These are phyloP conservation scores for Leptobrachium ailaonicum DNA, from an alignment of 2,113 vertebrate genomes.

Conservation along the genomic window DNA sequence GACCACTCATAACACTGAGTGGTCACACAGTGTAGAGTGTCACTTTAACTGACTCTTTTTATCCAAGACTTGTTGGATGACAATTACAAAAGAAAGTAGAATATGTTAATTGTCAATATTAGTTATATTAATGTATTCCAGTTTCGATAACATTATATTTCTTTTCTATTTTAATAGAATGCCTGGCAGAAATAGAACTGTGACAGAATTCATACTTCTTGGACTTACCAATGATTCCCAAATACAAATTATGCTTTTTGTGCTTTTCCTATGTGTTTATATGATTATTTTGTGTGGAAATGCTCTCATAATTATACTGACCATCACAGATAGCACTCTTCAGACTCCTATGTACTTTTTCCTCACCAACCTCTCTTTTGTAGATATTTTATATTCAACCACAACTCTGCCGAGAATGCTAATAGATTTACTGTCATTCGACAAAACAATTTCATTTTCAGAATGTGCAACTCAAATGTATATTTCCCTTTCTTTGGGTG, in stretches of 20 bases:
- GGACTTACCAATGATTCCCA: not conserved
- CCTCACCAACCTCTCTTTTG: conserved; percentile 10
- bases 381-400: conserved; percentile 56
- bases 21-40: too few species aligned
- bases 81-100: too few species aligned
- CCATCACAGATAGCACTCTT: not conserved
- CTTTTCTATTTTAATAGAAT: not conserved
- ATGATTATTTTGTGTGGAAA: conserved; percentile 14
- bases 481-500: conserved; percentile 51
- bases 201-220: conserved; percentile 6
- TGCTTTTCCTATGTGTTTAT: not conserved
- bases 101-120: too few species aligned
- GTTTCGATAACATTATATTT: not conserved
- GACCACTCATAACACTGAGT: too few species aligned
- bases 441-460: conserved; percentile 47
- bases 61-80: too few species aligned
- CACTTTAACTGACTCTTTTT: too few species aligned
- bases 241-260: not conserved
- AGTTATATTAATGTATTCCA: too few species aligned
- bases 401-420: conserved; percentile 54
- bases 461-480: conserved; percentile 55
- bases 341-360: conserved; percentile 32
- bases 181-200: not conserved
- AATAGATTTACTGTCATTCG: conserved; percentile 48
- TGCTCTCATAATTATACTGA: conserved; percentile 26